Evolutionary conservation across 2,888 invertebrate genomes (phyloP).

Genomic region (Netelia inedita): DNA sequence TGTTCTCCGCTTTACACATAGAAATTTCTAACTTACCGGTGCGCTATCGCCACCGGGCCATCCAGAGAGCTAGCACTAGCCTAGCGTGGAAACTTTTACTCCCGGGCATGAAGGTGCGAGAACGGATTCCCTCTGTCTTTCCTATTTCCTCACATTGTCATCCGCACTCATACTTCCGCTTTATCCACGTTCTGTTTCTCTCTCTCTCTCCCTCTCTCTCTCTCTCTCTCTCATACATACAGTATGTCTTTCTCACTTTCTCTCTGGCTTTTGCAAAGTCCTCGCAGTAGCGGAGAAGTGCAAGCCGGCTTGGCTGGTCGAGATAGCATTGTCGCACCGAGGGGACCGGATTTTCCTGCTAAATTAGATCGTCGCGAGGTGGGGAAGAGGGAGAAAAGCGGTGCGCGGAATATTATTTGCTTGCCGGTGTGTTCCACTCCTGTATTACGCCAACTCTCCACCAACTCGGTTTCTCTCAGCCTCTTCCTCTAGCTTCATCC

Average conservation of each 20-base stretch:
- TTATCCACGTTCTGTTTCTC: conserved; percentile 29
- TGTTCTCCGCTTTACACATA: conserved; percentile 30
- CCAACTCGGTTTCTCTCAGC: not conserved
- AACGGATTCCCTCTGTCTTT: conserved; percentile 59
- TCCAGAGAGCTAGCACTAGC: conserved; percentile 33
- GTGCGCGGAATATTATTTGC: conserved; percentile 68
- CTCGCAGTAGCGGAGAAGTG: conserved; percentile 38
- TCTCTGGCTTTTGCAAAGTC: conserved; percentile 21
- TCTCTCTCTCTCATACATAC: conserved; percentile 23
- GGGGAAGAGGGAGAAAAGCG: conserved; percentile 41
- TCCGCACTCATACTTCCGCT: conserved; percentile 50
- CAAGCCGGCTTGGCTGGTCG: conserved; percentile 62
- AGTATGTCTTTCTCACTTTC: not conserved
- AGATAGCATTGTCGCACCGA: conserved; percentile 70
- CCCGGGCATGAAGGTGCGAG: conserved; percentile 39
- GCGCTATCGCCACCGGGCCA: conserved; percentile 61
- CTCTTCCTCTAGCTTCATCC: not conserved
- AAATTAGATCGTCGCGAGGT: conserved; percentile 70
- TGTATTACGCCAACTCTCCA: conserved; percentile 27
- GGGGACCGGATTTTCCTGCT: conserved; percentile 68
- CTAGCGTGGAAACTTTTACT: conserved; percentile 62
- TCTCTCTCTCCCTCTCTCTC: conserved; percentile 40
- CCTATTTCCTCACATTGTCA: conserved; percentile 43
- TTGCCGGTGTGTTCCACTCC: conserved; percentile 32
- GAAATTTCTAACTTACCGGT: conserved; percentile 66